Conservation (phyloP, 2,797 vertebrate genomes). For the Emys orbicularis region DNA sequence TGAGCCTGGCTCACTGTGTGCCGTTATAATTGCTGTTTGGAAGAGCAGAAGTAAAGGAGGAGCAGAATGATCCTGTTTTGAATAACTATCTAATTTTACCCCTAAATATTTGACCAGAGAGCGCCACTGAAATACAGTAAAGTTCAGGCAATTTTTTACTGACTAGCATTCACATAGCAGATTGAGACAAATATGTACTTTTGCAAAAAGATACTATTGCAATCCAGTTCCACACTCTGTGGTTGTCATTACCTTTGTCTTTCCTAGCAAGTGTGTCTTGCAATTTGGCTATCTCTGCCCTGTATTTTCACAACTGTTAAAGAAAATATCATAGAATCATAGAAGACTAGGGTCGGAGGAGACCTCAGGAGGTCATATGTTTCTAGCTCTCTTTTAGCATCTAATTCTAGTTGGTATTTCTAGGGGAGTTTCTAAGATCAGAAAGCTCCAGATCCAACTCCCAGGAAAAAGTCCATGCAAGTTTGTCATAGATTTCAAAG, state of each 20-base stretch:
- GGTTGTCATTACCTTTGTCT: not conserved
- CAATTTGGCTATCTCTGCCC: not conserved
- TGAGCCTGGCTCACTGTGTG: not conserved
- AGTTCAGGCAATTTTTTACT: not conserved
- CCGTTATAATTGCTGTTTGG: not conserved
- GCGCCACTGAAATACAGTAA: not conserved
- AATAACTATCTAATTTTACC: not conserved
- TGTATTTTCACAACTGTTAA: not conserved
- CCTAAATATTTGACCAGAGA: not conserved
- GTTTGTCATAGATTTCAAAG: not conserved
- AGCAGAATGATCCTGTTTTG: not conserved
- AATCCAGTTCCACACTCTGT: not conserved
- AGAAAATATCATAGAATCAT: not conserved
- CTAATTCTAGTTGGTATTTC: conserved; percentile 23
- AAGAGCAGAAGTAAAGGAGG: not conserved
- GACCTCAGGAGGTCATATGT: not conserved
- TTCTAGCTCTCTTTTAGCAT: not conserved
- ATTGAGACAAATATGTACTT: not conserved
- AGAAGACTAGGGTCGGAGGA: no score
- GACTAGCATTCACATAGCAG: not conserved
- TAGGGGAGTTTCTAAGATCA: conserved; percentile 6
- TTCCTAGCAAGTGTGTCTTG: not conserved
- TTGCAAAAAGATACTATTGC: not conserved
- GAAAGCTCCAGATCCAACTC: conserved; percentile 8
- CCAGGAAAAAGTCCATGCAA: not conserved